These are phyloP conservation scores for Thaumatotibia leucotreta DNA, from an alignment of 1,140 invertebrate genomes.

Conservation along the genomic window DNA sequence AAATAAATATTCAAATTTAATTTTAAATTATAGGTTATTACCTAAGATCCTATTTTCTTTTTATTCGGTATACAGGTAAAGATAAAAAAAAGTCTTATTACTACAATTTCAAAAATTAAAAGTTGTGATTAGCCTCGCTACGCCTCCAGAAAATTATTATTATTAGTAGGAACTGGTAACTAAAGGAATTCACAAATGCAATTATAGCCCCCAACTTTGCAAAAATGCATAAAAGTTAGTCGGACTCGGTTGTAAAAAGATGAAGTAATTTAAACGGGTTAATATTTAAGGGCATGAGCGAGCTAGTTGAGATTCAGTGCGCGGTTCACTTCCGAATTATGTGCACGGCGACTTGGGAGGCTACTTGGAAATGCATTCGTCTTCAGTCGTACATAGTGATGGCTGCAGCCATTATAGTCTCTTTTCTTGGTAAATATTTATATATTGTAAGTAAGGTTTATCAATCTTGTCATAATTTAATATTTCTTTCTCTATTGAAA, in stretches of 20 bases:
- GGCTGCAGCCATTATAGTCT: neutral
- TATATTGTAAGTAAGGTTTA: too few species aligned
- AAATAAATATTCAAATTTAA: too few species aligned
- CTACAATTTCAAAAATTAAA: neutral
- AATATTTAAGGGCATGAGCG: neutral
- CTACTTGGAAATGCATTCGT: neutral
- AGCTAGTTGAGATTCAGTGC: conserved; percentile 9
- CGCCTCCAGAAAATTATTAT: neutral
- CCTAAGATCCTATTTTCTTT: too few species aligned
- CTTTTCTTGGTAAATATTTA: neutral
- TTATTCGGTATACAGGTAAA: too few species aligned
- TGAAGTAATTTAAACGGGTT: neutral
- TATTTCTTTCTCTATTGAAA: too few species aligned
- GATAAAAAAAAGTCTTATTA: neutral
- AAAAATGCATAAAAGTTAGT: neutral
- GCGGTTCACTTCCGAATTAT: neutral
- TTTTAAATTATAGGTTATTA: too few species aligned
- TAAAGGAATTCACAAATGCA: neutral
- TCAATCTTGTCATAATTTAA: too few species aligned
- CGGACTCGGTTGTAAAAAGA: neutral
- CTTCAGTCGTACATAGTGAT: neutral
- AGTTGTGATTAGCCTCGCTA: neutral
- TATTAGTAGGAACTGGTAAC: neutral
- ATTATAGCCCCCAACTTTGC: neutral
- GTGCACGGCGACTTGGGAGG: neutral